phyloP scores from a whole-genome alignment of 1,140 invertebrate species.

The Bombyx mandarina region DNA sequence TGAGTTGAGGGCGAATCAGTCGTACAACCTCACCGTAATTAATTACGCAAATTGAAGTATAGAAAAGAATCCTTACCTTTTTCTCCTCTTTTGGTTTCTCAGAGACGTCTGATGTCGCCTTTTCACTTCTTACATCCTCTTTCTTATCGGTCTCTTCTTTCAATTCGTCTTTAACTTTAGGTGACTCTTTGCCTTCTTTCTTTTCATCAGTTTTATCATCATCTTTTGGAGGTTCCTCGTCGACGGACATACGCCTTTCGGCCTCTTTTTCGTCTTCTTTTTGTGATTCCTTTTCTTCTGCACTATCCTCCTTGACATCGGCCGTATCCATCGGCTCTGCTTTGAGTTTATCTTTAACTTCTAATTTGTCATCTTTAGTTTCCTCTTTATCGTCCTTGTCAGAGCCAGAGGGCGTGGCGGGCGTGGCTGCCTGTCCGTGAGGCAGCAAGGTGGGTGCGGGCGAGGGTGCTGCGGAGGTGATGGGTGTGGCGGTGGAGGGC shows the following conservation, averaged over 20 bases:
- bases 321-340: conserved; percentile 61
- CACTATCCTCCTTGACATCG: conserved; percentile 56
- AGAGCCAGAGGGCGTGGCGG: conserved; percentile 31
- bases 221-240: conserved; percentile 45
- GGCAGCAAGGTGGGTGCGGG: conserved; percentile 51
- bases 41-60: not conserved
- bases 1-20: no score
- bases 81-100: conserved; percentile 70
- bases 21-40: no score
- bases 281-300: conserved; percentile 33
- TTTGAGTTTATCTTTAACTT: conserved; percentile 65
- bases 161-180: conserved; percentile 57
- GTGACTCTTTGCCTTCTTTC: conserved; percentile 47
- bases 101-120: conserved; percentile 60
- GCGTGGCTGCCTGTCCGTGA: conserved; percentile 28
- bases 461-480: conserved; percentile 57
- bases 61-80: conserved; percentile 31
- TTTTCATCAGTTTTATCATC: conserved; percentile 66
- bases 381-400: conserved; percentile 66
- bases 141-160: conserved; percentile 55
- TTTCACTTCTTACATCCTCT: conserved; percentile 69
- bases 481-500: conserved; percentile 64
- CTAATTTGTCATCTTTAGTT: conserved; percentile 67
- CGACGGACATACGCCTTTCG: conserved; percentile 40
- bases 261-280: conserved; percentile 40